Base-by-base conservation (phyloP, 92 coral and sea anemone species). In the Parazoanthus atlanticus region DNA sequence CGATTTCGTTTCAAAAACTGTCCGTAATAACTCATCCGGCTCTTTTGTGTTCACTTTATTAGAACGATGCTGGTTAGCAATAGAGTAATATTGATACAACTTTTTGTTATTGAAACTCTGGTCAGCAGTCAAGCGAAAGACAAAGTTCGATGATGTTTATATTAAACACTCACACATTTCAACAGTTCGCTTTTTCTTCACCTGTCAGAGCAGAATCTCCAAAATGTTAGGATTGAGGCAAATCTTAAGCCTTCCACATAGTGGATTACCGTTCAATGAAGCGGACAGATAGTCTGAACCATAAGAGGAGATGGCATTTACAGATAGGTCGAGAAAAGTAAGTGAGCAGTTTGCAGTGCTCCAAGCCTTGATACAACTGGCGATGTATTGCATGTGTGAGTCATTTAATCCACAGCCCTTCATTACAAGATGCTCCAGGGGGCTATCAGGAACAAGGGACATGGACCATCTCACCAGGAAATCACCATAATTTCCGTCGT, bases 401-500 rank as follows among this genome's bases (percentile, higher is more conserved):
- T 71, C 75, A 16, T 10, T 30, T 0, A 71, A 3, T 2, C 0
- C 0, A 33, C 75, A 71, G 6, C 2, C 4, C 6, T 8, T 9
- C 32, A 71, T 3, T 4, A 0, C 6, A 26, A 71, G 17, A 16
- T 8, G 17, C 21, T 29, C 19, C 17, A 71, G 34, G 17, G 75
- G 75, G 16, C 75, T 29, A 71, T 32, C 75, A 71, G 4, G 19
- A 25, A 71, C 75, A 71, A 71, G 33, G 19, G 38, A n/a, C 75
- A 71, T 71, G 75, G 75, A n/a, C 75, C 75, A 71, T 71, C 33
- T 9, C 75, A 71, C 75, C 75, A 71, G 75, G 6, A 71, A 28
- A 28, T 28, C 33, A 8, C 33, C 38, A 8, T 3, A 3, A 9
- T 71, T 16, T 32, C 75, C 32, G 34, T 31, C 75, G 29, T 4